Percentiles rank a stretch among this genome's conserved stretches.
Conservation (phyloP, 2,888 invertebrate genomes). For the Drosophila villosipedis region DNA sequence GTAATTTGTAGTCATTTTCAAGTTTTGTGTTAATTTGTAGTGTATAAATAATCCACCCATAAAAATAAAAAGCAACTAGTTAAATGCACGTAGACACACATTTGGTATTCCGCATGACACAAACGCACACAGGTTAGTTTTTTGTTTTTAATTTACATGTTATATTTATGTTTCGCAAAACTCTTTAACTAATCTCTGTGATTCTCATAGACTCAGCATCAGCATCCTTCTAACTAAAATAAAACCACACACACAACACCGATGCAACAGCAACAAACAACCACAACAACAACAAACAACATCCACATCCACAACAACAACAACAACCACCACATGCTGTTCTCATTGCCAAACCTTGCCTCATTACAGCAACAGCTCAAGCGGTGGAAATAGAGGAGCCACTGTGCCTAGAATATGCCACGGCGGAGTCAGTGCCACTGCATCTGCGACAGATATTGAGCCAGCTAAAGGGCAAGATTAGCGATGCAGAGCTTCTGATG, state of each 20-base stretch:
- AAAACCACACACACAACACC: conserved; percentile 33
- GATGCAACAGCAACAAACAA: conserved; percentile 30
- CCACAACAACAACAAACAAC: conserved; percentile 23
- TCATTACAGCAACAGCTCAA: conserved; percentile 43
- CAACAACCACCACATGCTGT: conserved; percentile 26
- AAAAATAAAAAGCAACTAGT: conserved; percentile 13
- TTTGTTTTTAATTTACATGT: conserved; percentile 18
- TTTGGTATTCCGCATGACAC: conserved; percentile 41
- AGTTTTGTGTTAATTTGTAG: conserved; percentile 23
- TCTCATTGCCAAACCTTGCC: conserved; percentile 52
- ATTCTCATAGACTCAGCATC: conserved; percentile 35
- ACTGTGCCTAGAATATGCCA: conserved; percentile 76
- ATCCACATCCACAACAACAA: conserved; percentile 9
- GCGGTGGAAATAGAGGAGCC: conserved; percentile 15
- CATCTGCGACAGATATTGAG: conserved; percentile 74
- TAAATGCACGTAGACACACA: conserved; percentile 36
- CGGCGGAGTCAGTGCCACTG: conserved; percentile 69
- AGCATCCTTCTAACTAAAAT: conserved; percentile 32
- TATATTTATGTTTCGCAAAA: conserved; percentile 3
- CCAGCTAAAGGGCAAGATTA: conserved; percentile 17
- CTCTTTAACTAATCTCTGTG: conserved; percentile 44
- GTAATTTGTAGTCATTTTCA: neutral
- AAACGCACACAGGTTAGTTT: conserved; percentile 47
- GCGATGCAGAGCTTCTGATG: conserved; percentile 72
- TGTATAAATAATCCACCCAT: conserved; percentile 23